These are phyloP conservation scores for Conus ventricosus DNA, from an alignment of 1,140 invertebrate species.

Conservation along the genomic window DNA sequence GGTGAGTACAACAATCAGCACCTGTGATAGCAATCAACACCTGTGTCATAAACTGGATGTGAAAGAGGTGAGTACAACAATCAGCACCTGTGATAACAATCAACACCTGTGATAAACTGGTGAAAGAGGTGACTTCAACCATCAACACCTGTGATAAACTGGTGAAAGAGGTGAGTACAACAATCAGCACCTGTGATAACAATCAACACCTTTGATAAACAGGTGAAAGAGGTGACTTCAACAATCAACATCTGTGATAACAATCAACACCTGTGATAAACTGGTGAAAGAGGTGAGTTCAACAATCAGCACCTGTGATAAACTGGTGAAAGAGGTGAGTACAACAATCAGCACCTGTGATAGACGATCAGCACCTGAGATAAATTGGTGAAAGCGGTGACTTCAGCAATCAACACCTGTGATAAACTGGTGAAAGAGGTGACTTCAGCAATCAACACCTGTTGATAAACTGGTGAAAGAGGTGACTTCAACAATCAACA, in stretches of 20 bases:
- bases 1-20: no score
- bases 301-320: not conserved
- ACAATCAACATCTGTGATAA: no score
- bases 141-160: constrained; percentile 46
- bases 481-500: constrained; percentile 28
- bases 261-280: constrained; percentile 56
- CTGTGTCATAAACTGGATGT: no score
- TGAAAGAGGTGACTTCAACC: constrained; percentile 39
- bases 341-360: not conserved
- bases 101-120: constrained; percentile 49
- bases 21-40: no score
- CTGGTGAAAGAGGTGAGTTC: constrained; percentile 45
- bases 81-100: no score
- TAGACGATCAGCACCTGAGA: constrained; percentile 28
- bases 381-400: constrained; percentile 51
- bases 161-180: constrained; percentile 42
- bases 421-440: no score
- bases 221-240: constrained; percentile 42
- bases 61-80: constrained; percentile 33
- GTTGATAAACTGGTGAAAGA: constrained; percentile 49
- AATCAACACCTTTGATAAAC: constrained; percentile 44
- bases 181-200: no score
- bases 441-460: constrained; percentile 29
- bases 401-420: no score
- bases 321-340: constrained; percentile 47